A percentile compares a stretch with the other conserved stretches of the same genome.
Evolutionary conservation across 2,113 vertebrate genomes (phyloP).

Genomic region (Tachysurus vachellii): DNA sequence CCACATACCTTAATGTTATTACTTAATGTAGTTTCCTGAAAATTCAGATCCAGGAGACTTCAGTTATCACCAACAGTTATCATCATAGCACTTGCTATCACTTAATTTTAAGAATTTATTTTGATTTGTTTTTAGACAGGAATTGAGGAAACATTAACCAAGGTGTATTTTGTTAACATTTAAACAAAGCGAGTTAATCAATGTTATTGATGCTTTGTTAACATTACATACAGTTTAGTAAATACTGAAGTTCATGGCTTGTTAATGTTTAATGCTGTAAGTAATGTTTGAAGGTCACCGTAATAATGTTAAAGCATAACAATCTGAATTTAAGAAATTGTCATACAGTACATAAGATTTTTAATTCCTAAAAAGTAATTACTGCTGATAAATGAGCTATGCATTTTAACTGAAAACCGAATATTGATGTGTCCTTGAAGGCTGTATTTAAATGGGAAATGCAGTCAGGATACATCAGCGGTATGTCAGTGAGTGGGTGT

Average conservation of each 20-base stretch:
- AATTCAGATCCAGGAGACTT: neutral
- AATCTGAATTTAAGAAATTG: neutral
- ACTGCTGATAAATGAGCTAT: neutral
- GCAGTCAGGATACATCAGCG: neutral
- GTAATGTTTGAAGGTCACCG: neutral
- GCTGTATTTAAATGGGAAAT: neutral
- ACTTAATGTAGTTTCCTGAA: neutral
- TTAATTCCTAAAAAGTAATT: neutral
- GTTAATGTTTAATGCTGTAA: neutral
- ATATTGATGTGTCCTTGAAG: neutral
- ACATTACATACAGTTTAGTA: neutral
- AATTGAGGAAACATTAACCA: too few species aligned
- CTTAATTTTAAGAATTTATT: neutral
- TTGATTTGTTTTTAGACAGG: neutral
- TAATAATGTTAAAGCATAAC: neutral
- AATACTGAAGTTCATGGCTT: neutral
- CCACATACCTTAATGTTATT: neutral
- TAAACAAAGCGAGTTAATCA: neutral
- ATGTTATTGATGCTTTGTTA: neutral
- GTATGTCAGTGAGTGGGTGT: neutral
- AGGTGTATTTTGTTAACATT: neutral
- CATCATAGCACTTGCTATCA: neutral
- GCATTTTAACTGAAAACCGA: neutral
- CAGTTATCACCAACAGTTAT: neutral
- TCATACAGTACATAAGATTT: neutral